A percentile compares a stretch with the other conserved stretches of the same genome.
These are phyloP conservation scores for Anthopleura sola DNA, from an alignment of 64 coral and sea anemone genomes.

Conservation along the genomic window DNA sequence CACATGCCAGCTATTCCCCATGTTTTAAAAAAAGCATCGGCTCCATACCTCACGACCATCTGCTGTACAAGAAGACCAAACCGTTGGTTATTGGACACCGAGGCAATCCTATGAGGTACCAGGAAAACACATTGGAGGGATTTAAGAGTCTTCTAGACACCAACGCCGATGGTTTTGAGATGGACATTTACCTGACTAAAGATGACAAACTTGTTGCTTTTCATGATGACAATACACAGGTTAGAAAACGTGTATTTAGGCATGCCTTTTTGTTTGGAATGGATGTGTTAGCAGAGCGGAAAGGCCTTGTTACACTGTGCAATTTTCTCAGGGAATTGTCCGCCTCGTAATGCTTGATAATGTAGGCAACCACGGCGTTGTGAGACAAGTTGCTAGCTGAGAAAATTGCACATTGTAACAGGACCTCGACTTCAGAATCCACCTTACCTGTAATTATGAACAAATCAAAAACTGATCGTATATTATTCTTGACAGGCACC, in stretches of 20 bases:
- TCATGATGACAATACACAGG: slow-evolving; percentile 74
- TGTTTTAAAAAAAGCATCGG: neutral
- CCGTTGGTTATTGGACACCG: slow-evolving; percentile 89
- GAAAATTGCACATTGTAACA: too few species aligned
- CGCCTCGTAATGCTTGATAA: too few species aligned
- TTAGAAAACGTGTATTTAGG: slow-evolving; percentile 4
- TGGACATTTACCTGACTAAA: slow-evolving; percentile 85
- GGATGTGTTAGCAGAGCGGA: too few species aligned
- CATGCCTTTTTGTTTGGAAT: neutral
- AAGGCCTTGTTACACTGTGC: too few species aligned
- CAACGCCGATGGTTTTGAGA: slow-evolving; percentile 77
- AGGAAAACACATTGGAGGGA: slow-evolving; percentile 87
- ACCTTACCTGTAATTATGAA: too few species aligned
- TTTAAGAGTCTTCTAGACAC: slow-evolving; percentile 65
- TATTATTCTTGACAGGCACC: too few species aligned
- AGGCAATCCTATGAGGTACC: slow-evolving; percentile 73
- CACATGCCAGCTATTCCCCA: neutral
- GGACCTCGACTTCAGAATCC: too few species aligned
- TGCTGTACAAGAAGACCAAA: slow-evolving; percentile 57
- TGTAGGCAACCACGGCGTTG: too few species aligned
- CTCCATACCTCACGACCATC: slow-evolving; percentile 50
- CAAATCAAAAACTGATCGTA: too few species aligned
- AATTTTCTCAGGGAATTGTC: too few species aligned
- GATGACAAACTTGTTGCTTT: slow-evolving; percentile 67
- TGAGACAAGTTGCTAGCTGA: too few species aligned